Conservation (phyloP, 2,888 invertebrate genomes). For the Gymnoscelis rufifasciata region DNA sequence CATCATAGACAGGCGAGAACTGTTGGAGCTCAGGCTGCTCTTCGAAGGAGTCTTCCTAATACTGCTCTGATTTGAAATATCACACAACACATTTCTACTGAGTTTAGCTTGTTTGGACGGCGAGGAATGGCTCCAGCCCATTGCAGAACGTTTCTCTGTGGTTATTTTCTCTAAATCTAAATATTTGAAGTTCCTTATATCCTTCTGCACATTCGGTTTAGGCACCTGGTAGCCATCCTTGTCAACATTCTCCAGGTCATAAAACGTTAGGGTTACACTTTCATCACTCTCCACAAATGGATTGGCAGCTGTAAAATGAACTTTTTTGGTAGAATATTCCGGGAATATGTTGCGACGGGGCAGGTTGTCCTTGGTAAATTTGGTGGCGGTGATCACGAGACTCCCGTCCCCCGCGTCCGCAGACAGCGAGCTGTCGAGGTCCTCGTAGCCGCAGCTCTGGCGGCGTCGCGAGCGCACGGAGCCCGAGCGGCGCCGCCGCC, state of each 20-base stretch:
- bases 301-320: constrained; percentile 66
- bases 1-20: constrained; percentile 50
- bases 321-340: constrained; percentile 59
- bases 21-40: constrained; percentile 55
- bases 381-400: constrained; percentile 74
- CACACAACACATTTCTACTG: constrained; percentile 48
- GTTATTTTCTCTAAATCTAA: constrained; percentile 57
- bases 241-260: constrained; percentile 61
- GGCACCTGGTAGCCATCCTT: constrained; percentile 47
- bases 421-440: constrained; percentile 79
- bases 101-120: constrained; percentile 66
- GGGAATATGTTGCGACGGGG: constrained; percentile 67
- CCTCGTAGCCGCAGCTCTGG: constrained; percentile 69
- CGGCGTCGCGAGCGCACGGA: constrained; percentile 54
- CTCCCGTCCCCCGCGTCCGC: constrained; percentile 78
- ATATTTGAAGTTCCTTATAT: constrained; percentile 70
- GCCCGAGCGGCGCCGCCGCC: constrained; percentile 47
- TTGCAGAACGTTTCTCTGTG: constrained; percentile 57
- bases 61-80: constrained; percentile 52
- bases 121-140: constrained; percentile 59
- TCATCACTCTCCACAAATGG: constrained; percentile 74
- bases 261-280: constrained; percentile 70
- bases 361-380: constrained; percentile 67
- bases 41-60: constrained; percentile 67
- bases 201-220: constrained; percentile 39